Conservation (phyloP, 2,113 vertebrate species). For the Himantopus leucocephalus region DNA sequence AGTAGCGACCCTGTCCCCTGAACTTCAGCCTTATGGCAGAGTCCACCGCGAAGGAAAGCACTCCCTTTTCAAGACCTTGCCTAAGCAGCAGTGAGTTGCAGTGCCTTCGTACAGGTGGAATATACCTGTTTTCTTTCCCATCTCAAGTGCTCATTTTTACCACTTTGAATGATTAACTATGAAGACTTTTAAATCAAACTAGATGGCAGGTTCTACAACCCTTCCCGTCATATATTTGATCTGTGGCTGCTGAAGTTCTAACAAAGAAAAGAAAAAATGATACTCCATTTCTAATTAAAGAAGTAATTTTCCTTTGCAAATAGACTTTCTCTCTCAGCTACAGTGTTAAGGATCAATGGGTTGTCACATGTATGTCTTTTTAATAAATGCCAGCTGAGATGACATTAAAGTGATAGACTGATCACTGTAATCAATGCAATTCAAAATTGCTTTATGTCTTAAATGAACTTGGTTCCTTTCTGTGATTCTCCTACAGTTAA, state of each 20-base stretch:
- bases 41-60: neutral
- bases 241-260: neutral
- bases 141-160: neutral
- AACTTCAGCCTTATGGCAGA: neutral
- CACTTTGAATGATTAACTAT: neutral
- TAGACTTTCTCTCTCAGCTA: slow-evolving; percentile 58
- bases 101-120: neutral
- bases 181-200: neutral
- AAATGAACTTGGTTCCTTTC: slow-evolving; percentile 49
- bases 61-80: neutral
- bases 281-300: slow-evolving; percentile 66
- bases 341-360: slow-evolving; percentile 58
- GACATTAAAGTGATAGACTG: slow-evolving; percentile 71
- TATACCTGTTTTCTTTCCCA: neutral
- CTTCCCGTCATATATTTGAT: neutral
- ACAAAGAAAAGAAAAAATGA: slow-evolving; percentile 41
- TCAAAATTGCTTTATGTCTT: slow-evolving; percentile 60
- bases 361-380: slow-evolving; percentile 63
- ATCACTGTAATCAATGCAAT: slow-evolving; percentile 72
- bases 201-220: neutral
- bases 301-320: slow-evolving; percentile 58
- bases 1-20: neutral
- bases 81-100: neutral
- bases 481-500: slow-evolving; percentile 41
- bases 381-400: slow-evolving; percentile 61